Evolutionary conservation across 2,113 vertebrate genomes (phyloP), one percentile per base, ranked within the genome.

Genomic region (Plectropomus leopardus): DNA sequence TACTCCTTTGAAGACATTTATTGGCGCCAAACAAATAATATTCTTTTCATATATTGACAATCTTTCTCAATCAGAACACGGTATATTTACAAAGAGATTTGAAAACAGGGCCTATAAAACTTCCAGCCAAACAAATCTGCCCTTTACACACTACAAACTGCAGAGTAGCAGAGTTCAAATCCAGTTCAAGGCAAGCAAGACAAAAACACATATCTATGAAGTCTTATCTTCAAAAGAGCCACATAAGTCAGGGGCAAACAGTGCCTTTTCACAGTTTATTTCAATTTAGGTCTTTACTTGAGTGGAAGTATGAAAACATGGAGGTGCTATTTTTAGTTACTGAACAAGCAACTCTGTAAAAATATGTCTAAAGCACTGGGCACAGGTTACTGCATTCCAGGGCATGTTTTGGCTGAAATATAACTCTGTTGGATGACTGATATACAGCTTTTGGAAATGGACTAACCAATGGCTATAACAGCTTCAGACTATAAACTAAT

Each of bases 201-300:
- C 53, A 72, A 58, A 66, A 68, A 30, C 65, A 58, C 47, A 30
- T 13, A 50, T 48, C 58, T 30, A 4, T 67, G 5, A 32, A 63
- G 23, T 42, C 19, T 71, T 72, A 57, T 55, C 54, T 57, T 71
- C 40, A 67, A 59, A 80, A 32, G 53, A 42, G 23, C 57, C 36
- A 42, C 44, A 45, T 23, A 57, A 5, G 23, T 44, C 40, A 8
- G 11, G 40, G 40, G 54, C 47, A 54, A 28, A 48, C 36, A 24
- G 19, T 32, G 15, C 7, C 17, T 53, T 68, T 26, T 32, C 8
- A 45, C 36, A 3, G 34, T 47, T 5, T 16, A 21, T 50, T 80
- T 66, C 9, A 51, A 1, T 57, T 26, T 13, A 8, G 50, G 1
- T 40, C 6, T n/a, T 36, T 40, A 19, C 30, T 47, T 40, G 7